Percentiles rank a stretch among this genome's conserved stretches.
Evolutionary conservation across 2,113 vertebrate species (phyloP).

Genomic region (Leptobrachium ailaonicum): DNA sequence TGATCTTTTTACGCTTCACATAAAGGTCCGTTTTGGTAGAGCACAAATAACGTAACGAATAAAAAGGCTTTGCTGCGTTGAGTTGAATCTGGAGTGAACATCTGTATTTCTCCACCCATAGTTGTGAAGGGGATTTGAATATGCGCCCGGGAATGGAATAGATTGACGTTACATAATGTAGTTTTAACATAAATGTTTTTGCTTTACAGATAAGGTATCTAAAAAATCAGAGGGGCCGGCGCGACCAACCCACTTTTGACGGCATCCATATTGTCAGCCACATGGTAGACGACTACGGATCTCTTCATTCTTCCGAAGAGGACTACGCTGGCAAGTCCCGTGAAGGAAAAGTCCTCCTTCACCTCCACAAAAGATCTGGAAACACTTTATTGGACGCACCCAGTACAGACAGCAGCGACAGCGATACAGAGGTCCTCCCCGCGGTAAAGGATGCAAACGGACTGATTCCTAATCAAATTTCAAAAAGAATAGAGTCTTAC

Average conservation of each 20-base stretch:
- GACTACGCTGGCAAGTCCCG: conserved; percentile 73
- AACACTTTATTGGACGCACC: conserved; percentile 73
- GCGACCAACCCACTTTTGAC: conserved; percentile 83
- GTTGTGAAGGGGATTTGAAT: no score
- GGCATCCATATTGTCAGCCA: conserved; percentile 95
- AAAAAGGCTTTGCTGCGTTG: no score
- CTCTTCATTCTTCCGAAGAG: conserved; percentile 90
- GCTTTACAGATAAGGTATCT: conserved; percentile 84
- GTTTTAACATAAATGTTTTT: not conserved
- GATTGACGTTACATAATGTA: no score
- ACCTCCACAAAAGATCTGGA: conserved; percentile 60
- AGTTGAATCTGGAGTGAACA: no score
- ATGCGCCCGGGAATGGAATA: no score
- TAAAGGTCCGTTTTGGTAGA: no score
- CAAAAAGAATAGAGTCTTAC: conserved; percentile 71
- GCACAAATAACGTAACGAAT: no score
- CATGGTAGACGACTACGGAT: conserved; percentile 80
- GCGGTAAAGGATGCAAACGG: conserved; percentile 61
- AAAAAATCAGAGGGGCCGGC: conserved; percentile 80
- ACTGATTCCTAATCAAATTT: conserved; percentile 56
- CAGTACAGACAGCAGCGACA: conserved; percentile 81
- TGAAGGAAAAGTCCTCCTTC: conserved; percentile 64
- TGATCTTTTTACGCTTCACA: no score
- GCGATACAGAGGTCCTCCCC: conserved; percentile 73
- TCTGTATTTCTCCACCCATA: no score